Conservation (phyloP, 2,797 vertebrate genomes). For the Squalus acanthias region DNA sequence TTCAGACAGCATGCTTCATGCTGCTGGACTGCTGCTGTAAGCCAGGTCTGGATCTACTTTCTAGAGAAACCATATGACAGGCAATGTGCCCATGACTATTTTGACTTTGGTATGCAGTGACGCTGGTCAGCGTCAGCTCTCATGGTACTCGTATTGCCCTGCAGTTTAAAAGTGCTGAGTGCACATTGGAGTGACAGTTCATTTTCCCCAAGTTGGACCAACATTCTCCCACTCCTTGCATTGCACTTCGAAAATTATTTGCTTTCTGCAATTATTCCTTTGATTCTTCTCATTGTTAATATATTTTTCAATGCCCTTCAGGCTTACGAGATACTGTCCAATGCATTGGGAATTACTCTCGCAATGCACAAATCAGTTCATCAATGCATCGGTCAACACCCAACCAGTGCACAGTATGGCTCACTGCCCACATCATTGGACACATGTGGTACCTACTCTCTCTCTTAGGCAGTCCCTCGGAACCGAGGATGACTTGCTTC, state of each 20-base stretch:
- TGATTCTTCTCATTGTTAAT: neutral
- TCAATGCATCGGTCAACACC: too few relatives aligned
- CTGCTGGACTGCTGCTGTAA: neutral
- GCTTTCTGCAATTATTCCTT: neutral
- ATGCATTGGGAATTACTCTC: neutral
- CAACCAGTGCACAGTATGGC: neutral
- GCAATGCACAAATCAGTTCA: neutral
- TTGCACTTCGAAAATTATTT: neutral
- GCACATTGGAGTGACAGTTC: neutral
- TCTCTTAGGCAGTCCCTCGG: too few relatives aligned
- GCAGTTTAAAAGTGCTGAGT: neutral
- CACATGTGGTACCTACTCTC: neutral
- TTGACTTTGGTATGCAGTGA: neutral
- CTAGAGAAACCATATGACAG: neutral
- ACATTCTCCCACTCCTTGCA: neutral
- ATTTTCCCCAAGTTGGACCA: neutral
- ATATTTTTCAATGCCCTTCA: neutral
- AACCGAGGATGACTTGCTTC: too few relatives aligned
- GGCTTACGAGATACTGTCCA: neutral
- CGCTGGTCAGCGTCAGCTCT: neutral
- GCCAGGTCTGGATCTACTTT: conserved; percentile 16
- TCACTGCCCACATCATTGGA: neutral
- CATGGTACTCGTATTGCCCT: neutral
- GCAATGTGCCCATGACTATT: neutral
- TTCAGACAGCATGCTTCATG: neutral